Conservation (phyloP, 2,797 vertebrate genomes). For the Lagorchestes hirsutus region DNA sequence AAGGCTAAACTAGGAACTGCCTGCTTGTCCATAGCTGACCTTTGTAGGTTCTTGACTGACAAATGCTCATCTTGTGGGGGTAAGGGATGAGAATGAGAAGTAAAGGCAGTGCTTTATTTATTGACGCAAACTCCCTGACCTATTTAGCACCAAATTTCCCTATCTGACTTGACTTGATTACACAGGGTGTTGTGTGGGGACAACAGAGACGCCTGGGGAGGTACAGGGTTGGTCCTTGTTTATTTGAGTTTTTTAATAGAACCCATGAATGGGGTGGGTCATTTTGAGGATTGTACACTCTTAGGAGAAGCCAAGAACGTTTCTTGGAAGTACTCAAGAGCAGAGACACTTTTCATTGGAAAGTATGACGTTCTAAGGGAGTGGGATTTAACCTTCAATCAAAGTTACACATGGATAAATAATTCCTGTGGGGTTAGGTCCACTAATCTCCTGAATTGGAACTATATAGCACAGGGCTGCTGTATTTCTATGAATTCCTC, state of each 20-base stretch:
- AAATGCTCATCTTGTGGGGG: neutral
- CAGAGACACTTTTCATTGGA: slow-evolving; percentile 71
- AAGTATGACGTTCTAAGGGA: slow-evolving; percentile 69
- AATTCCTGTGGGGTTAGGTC: slow-evolving; percentile 67
- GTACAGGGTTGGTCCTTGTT: neutral
- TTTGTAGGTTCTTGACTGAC: neutral
- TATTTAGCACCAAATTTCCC: slow-evolving; percentile 7
- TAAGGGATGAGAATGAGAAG: neutral
- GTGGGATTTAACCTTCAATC: slow-evolving; percentile 64
- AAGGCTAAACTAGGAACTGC: neutral
- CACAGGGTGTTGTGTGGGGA: neutral
- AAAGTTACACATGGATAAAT: slow-evolving; percentile 69
- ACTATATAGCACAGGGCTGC: slow-evolving; percentile 15
- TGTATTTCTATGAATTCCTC: slow-evolving; percentile 55
- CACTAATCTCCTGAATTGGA: slow-evolving; percentile 68
- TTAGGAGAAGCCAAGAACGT: slow-evolving; percentile 58
- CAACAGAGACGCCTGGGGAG: neutral
- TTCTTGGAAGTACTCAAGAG: slow-evolving; percentile 76
- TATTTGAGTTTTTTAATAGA: slow-evolving; percentile 55
- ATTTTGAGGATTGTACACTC: slow-evolving; percentile 32
- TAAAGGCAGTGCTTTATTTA: accelerated
- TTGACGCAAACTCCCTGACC: neutral
- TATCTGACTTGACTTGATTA: slow-evolving; percentile 30
- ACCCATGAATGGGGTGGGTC: slow-evolving; percentile 35
- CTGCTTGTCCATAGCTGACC: neutral